Base-by-base conservation (phyloP, 2,888 invertebrate genomes). In the Mesorhabditis belari region DNA sequence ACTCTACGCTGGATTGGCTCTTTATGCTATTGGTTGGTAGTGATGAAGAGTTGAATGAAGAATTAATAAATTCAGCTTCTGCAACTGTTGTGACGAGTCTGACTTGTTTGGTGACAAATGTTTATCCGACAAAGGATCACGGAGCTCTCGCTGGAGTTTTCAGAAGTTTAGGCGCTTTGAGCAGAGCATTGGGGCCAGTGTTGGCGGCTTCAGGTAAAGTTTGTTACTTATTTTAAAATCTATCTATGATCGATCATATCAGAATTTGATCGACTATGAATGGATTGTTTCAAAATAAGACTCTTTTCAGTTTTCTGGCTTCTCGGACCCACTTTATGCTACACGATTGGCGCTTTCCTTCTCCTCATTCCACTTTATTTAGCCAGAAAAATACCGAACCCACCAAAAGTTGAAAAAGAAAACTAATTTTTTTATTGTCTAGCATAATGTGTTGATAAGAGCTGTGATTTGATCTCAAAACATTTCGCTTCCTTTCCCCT, bases 131-230 rank as follows among this genome's bases (percentile, higher is more conserved):
- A 63, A 88, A 88, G 79, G 90, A 92, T 78, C 92, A 94, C 80
- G 96, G 96, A 27, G 88, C 89, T 0, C 89, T 92, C 67, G 87
- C 95, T 80, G 98, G 98, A 12, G 90, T 91, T 69, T 91, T 95
- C 80, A 86, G 96, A 64, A 94, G 95, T 1, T 85, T 96, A 44
- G 96, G 96, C 19, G 91, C 95, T 1, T 84, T 98, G 51, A 94
- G 95, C 0, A 85, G 96, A 71, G 92, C 93, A 24, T 82, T 91
- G 29, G 96, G 96, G 0, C 96, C 96, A 0, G 85, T 94, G 58
- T 82, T 91, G 17, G 90, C 92, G 25, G 90, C 92, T 58, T 85
- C 90, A 70, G 86, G 91, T 91, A 83, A 82, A 78, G 71, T 51
- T 55, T 29, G 49, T 19, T 17, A 35, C 44, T 17, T 35, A 35